phyloP scores from a whole-genome alignment of 2,113 vertebrate species.

The Daubentonia madagascariensis region DNA sequence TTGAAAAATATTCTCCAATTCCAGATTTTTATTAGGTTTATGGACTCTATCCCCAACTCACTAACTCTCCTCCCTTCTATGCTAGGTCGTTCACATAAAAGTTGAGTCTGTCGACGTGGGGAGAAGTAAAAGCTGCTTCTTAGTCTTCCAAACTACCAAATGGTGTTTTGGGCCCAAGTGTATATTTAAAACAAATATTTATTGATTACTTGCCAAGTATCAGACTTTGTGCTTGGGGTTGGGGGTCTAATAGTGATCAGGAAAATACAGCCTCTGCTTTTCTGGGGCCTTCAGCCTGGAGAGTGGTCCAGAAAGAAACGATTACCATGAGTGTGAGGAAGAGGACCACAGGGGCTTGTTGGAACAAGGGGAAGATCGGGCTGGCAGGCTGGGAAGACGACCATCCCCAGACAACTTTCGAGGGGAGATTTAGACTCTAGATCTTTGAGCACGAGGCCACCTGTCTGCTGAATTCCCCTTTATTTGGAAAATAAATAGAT shows the following conservation, averaged over 20 bases:
- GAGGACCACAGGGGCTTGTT: accelerated
- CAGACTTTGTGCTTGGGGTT: not conserved
- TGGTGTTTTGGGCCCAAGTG: not conserved
- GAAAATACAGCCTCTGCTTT: not conserved
- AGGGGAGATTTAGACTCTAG: not conserved
- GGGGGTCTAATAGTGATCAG: too few species aligned
- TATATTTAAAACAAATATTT: not conserved
- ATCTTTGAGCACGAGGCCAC: accelerated
- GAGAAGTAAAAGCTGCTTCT: not conserved
- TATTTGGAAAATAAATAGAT: accelerated
- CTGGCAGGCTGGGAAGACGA: accelerated
- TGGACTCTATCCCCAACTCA: not conserved
- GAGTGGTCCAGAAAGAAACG: not conserved
- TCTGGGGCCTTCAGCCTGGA: not conserved
- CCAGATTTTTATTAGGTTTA: not conserved
- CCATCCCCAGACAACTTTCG: too few species aligned
- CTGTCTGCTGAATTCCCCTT: not conserved
- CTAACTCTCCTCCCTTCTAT: not conserved
- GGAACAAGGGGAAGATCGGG: not conserved
- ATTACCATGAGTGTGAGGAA: accelerated
- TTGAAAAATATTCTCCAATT: not conserved
- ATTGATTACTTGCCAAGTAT: not conserved
- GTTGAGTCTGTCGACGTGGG: not conserved
- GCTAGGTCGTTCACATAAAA: not conserved
- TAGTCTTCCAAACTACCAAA: not conserved